These are phyloP conservation scores for Microcebus lehilahytsara DNA, from an alignment of 2,113 vertebrate genomes.

Conservation along the genomic window DNA sequence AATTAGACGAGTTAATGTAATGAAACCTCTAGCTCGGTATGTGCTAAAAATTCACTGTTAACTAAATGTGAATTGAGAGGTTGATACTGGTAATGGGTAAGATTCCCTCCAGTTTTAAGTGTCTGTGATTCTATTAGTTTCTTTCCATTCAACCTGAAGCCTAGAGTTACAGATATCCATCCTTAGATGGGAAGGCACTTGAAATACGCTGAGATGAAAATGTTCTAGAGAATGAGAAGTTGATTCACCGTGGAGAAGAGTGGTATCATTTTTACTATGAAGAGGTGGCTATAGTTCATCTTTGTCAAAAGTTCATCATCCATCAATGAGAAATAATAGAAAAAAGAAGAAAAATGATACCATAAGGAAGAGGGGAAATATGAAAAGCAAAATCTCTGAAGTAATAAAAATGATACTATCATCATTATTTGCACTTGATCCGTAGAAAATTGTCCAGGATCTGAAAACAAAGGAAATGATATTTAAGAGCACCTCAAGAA, in stretches of 20 bases:
- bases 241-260: not conserved
- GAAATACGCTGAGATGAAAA: conserved; percentile 13
- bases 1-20: not conserved
- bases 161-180: not conserved
- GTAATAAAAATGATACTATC: not conserved
- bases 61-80: not conserved
- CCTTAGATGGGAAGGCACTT: not conserved
- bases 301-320: not conserved
- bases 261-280: not conserved
- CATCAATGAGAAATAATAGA: not conserved
- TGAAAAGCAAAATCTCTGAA: not conserved
- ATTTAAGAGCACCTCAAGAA: not conserved
- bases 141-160: not conserved
- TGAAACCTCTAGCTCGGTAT: not conserved
- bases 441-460: not conserved
- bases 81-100: not conserved
- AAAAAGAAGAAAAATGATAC: conserved; percentile 10
- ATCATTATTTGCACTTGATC: not conserved
- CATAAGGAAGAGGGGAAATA: not conserved
- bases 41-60: not conserved
- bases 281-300: not conserved
- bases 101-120: not conserved
- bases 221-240: not conserved
- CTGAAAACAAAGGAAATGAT: conserved; percentile 9
- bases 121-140: not conserved